Base-by-base conservation (phyloP, 2,888 invertebrate genomes). In the Calameuta idolon region DNA sequence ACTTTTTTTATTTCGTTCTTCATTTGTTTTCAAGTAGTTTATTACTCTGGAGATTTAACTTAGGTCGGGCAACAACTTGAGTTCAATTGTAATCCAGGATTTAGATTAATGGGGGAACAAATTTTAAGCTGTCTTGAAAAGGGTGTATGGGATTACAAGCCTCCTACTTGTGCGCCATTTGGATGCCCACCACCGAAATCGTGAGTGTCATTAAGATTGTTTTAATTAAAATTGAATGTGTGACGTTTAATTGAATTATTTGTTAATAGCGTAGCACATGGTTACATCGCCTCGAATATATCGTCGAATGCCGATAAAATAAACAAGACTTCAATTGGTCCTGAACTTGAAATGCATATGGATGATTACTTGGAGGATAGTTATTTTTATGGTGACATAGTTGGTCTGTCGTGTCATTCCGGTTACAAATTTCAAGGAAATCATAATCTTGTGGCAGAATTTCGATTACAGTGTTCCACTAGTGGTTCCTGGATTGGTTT, bases 401-500 rank as follows among this genome's bases (percentile, higher is more conserved):
- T 89, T 30, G 82, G 76, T 12, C 83, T 87, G 23, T 84, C 85
- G 11, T 90, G 90, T 75, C 75, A 83, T 55, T 75, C 80, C 0
- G 89, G 87, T 34, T 89, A 87, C 77, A 89, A 89, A 76, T 87
- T 89, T 75, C 81, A 80, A 23, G 83, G 78, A 1, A 85, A 85
- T 80, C 75, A 82, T 73, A 85, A 83, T 78, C 80, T 84, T 12
- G 69, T 84, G 33, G 80, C 77, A 12, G 86, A 87, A 79, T 86
- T 86, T 79, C 84, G 81, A 31, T 81, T 89, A 5, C 84, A 85
- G 11, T 95, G 95, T 85, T 90, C 93, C 15, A 92, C 93, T 33
- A 93, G 94, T 84, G 94, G 94, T n/a, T 91, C 91, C 74, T 95
- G 95, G 95, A 93, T 92, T 75, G 94, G 94, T 0, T 88, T 92